Evolutionary conservation across 2,113 vertebrate genomes (phyloP), one percentile per base, ranked within the genome.

Genomic region (Camelus dromedarius): DNA sequence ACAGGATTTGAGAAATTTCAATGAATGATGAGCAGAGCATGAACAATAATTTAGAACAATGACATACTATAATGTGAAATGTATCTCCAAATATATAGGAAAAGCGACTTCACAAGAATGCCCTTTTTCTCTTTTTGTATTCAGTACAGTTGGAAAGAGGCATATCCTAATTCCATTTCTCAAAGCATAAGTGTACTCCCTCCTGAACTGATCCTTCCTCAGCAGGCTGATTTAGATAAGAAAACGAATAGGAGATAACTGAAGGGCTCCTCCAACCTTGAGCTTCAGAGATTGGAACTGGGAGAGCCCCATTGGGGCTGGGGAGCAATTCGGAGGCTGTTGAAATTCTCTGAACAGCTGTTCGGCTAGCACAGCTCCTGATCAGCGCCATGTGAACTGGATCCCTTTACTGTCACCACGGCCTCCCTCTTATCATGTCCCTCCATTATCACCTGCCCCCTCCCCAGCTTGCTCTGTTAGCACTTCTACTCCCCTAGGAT

Each of bases 1-100:
- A 72, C 69, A 54, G 70, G 0, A 77, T 95, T 92, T 96, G 87
- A 85, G 86, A 81, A 77, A 96, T 83, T 92, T 91, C 92, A 95
- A 46, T 46, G 80, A 84, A 97, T 79, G 19, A 92, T 20, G 88
- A 42, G 69, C 75, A 83, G 28, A 87, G 82, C 93, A 83, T 60
- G 38, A 42, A 42, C 42, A 64, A 87, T 82, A 80, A 96, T 81
- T 66, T 28, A 46, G 19, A 94, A 30, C 52, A 75, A 58, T 35
- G 28, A 86, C 38, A 62, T 35, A 52, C 13, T 82, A n/a, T 69
- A n/a, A 12, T 69, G 8, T 48, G 87, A 75, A 94, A 87, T 77
- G 11, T 38, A 76, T 86, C 15, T 70, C 19, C 92, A 52, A 87
- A 90, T 94, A 75, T 69, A 70, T 54, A 56, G 46, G 24, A 91